Evolutionary conservation across 2,797 vertebrate species (phyloP).

Genomic region (Hemibagrus guttatus): DNA sequence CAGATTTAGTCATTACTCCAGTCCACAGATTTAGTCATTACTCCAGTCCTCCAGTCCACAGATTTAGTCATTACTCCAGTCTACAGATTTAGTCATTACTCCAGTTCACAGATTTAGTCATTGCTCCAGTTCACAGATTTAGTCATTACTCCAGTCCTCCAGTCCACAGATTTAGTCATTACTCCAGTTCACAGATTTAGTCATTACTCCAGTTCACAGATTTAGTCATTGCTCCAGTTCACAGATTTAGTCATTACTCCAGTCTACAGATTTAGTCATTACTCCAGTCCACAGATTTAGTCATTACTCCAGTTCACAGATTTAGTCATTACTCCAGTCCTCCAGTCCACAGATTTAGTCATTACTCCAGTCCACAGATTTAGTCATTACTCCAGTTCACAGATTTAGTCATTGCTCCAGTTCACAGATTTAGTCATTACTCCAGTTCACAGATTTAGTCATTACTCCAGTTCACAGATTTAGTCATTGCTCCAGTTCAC

Average conservation of each 20-base stretch:
- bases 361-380: conserved; percentile 29
- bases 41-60: conserved; percentile 22
- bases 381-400: too few species aligned
- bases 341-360: conserved; percentile 14
- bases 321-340: neutral
- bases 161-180: conserved; percentile 23
- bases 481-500: too few species aligned
- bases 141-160: conserved; percentile 8
- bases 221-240: neutral
- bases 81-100: conserved; percentile 8
- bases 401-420: too few species aligned
- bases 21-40: neutral
- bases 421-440: too few species aligned
- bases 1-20: neutral
- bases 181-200: neutral
- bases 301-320: neutral
- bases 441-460: too few species aligned
- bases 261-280: conserved; percentile 22
- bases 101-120: neutral
- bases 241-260: conserved; percentile 1
- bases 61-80: conserved; percentile 15
- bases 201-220: neutral
- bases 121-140: neutral
- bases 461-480: too few species aligned
- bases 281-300: neutral